phyloP scores from a whole-genome alignment of 2,113 vertebrate species.

The Boulengeromyrus knoepffleri region DNA sequence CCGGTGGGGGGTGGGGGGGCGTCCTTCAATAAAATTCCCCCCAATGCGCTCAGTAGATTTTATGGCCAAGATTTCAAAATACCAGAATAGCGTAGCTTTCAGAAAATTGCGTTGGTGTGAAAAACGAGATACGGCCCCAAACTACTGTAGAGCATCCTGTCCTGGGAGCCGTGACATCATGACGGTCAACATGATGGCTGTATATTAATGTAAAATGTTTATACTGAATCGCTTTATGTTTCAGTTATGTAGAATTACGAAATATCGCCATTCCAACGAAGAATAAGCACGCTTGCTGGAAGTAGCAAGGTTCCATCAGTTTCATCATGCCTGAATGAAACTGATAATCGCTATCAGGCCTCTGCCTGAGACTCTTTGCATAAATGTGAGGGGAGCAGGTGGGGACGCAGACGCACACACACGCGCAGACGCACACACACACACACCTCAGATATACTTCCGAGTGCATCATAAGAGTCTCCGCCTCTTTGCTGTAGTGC shows the following conservation, averaged over 20 bases:
- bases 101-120: neutral
- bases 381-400: neutral
- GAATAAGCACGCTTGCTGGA: neutral
- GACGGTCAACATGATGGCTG: neutral
- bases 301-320: neutral
- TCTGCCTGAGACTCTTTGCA: neutral
- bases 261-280: neutral
- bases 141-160: neutral
- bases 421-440: neutral
- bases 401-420: neutral
- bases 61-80: neutral
- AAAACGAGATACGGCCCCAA: neutral
- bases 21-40: neutral
- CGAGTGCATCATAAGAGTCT: neutral
- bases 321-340: neutral
- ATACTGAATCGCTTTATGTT: neutral
- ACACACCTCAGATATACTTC: neutral
- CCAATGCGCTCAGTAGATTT: neutral
- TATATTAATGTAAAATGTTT: too few relatives aligned
- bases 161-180: neutral
- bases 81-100: neutral
- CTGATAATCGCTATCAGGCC: neutral
- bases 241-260: neutral
- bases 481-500: neutral
- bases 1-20: too few relatives aligned